Conservation (phyloP, 2,113 vertebrate species). For the Manacus vitellinus region DNA sequence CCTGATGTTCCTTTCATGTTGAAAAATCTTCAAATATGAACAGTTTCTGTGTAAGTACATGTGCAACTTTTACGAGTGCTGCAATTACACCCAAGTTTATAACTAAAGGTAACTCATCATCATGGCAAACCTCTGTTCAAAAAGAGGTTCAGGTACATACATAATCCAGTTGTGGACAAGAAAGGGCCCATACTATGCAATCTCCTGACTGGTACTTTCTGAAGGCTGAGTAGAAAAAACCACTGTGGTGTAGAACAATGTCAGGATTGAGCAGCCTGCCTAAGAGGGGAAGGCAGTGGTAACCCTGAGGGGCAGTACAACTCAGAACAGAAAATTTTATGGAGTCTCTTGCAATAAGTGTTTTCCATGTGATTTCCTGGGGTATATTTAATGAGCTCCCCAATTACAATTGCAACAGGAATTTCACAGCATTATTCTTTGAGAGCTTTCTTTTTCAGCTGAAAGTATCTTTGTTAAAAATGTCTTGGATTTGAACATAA, state of each 20-base stretch:
- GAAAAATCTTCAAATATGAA: background rate
- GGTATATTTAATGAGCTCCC: slow-evolving; percentile 11
- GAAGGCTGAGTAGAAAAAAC: background rate
- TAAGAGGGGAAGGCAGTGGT: background rate
- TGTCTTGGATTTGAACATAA: background rate
- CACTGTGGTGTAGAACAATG: background rate
- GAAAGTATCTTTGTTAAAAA: background rate
- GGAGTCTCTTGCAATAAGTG: background rate
- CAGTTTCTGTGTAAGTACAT: background rate
- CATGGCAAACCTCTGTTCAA: background rate
- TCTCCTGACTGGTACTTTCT: background rate
- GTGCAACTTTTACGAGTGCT: background rate
- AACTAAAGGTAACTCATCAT: background rate
- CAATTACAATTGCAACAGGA: background rate
- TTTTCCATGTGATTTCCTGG: background rate
- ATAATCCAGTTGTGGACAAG: background rate
- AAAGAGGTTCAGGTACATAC: background rate
- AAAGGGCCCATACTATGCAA: background rate
- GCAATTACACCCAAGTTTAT: rapidly evolving
- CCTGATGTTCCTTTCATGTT: background rate
- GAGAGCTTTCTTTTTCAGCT: background rate
- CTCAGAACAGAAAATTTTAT: background rate
- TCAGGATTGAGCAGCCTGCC: background rate
- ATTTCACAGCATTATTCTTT: background rate
- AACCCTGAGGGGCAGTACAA: background rate